These are phyloP conservation scores for Cheilosia scutellata DNA, from an alignment of 2,888 invertebrate genomes.

Conservation along the genomic window DNA sequence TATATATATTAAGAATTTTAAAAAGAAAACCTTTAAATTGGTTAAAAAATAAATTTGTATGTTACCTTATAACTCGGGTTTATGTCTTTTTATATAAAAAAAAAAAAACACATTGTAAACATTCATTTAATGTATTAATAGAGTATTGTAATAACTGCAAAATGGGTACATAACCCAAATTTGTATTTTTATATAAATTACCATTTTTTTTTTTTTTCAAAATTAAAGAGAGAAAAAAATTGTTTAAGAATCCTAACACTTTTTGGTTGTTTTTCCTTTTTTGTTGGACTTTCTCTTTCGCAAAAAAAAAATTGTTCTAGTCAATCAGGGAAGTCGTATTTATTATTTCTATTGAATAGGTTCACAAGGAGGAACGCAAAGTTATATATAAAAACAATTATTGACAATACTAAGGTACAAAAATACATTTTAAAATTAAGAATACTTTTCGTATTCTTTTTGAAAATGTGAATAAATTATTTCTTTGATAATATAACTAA, in stretches of 20 bases:
- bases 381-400: conserved; percentile 31
- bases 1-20: not conserved
- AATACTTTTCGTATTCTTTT: conserved; percentile 13
- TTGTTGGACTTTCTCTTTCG: conserved; percentile 7
- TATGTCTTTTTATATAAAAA: conserved; percentile 54
- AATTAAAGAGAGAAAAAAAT: conserved; percentile 29
- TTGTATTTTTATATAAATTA: conserved; percentile 16
- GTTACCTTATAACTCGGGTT: conserved; percentile 36
- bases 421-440: conserved; percentile 25
- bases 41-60: conserved; percentile 68
- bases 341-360: conserved; percentile 30
- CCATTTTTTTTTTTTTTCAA: conserved; percentile 20
- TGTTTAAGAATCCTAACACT: conserved; percentile 19
- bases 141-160: conserved; percentile 27
- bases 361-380: conserved; percentile 23
- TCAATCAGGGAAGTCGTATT: conserved; percentile 70
- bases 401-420: conserved; percentile 74
- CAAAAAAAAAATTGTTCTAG: conserved; percentile 45
- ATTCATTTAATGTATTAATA: conserved; percentile 13
- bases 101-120: conserved; percentile 27
- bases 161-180: conserved; percentile 3
- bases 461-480: conserved; percentile 47
- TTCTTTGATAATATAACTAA: not conserved
- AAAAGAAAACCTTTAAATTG: conserved; percentile 47
- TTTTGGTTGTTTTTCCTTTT: conserved; percentile 19